These are phyloP conservation scores for Montifringilla adamsi DNA, from an alignment of 2,113 vertebrate species.

Conservation along the genomic window DNA sequence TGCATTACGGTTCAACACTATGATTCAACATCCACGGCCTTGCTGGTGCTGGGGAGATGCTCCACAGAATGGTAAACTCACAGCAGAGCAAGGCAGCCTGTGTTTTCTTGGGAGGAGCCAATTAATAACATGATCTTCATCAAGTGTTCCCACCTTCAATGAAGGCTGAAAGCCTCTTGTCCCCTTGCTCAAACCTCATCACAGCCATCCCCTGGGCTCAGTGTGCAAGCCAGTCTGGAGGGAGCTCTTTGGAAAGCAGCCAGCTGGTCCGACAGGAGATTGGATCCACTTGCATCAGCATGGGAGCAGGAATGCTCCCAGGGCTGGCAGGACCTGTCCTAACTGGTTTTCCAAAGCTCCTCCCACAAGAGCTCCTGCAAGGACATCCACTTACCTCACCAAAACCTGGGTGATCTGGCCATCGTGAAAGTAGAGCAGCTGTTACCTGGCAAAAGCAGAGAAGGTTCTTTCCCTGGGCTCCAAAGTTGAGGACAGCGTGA, in stretches of 20 bases:
- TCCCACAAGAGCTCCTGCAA: constrained; percentile 25
- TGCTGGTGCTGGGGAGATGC: not conserved
- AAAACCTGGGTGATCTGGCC: not conserved
- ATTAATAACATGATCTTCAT: not conserved
- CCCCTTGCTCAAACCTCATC: not conserved
- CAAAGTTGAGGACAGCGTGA: accelerated
- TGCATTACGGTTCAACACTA: accelerated
- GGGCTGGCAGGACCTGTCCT: not conserved
- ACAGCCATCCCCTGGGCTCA: not conserved
- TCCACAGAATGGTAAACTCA: not conserved
- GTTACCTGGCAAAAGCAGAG: not conserved
- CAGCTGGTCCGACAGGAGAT: constrained; percentile 2
- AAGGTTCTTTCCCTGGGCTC: not conserved
- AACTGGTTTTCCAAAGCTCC: constrained; percentile 50
- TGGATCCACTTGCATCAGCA: constrained; percentile 52
- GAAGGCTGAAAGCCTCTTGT: not conserved
- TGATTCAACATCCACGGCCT: not conserved
- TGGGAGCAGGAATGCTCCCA: constrained; percentile 34
- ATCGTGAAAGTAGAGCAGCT: not conserved
- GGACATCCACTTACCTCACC: constrained; percentile 19
- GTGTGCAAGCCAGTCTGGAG: not conserved
- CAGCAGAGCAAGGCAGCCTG: not conserved
- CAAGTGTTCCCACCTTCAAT: not conserved
- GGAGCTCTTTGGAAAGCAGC: constrained; percentile 19
- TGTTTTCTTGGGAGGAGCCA: not conserved